Percentiles rank a stretch among this genome's conserved stretches.
These are phyloP conservation scores for Acleris holmiana DNA, from an alignment of 2,888 invertebrate species.

Conservation along the genomic window DNA sequence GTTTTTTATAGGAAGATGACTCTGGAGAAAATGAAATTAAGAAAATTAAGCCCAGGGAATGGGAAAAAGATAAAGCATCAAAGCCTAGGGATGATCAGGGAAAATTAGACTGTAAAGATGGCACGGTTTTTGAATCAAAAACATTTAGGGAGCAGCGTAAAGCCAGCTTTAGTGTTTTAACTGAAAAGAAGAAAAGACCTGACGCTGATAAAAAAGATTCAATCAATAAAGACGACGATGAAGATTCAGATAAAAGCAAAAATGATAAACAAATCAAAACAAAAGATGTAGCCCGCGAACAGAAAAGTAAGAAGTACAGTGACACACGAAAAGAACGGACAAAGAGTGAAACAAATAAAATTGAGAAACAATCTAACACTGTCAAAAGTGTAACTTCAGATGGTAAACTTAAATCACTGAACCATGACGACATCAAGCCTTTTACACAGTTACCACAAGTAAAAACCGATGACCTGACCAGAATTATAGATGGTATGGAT, in stretches of 20 bases:
- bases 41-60: slow-evolving; percentile 77
- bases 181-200: slow-evolving; percentile 76
- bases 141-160: slow-evolving; percentile 74
- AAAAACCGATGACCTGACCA: slow-evolving; percentile 77
- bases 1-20: slow-evolving; percentile 72
- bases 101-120: slow-evolving; percentile 63
- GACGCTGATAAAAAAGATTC: slow-evolving; percentile 75
- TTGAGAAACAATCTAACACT: slow-evolving; percentile 70
- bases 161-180: slow-evolving; percentile 55
- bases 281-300: slow-evolving; percentile 75
- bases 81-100: slow-evolving; percentile 67
- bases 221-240: slow-evolving; percentile 72
- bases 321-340: slow-evolving; percentile 78
- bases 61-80: slow-evolving; percentile 71
- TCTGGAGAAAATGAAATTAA: slow-evolving; percentile 71
- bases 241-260: slow-evolving; percentile 69
- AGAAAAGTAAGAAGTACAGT: slow-evolving; percentile 79
- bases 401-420: slow-evolving; percentile 65
- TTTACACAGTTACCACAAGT: slow-evolving; percentile 80
- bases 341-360: slow-evolving; percentile 64
- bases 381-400: slow-evolving; percentile 70
- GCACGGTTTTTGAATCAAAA: slow-evolving; percentile 72
- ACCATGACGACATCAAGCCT: slow-evolving; percentile 77
- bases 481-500: slow-evolving; percentile 76
- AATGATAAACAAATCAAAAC: slow-evolving; percentile 73